These are phyloP conservation scores for Astatotilapia flaviijosephi DNA, from an alignment of 2,113 vertebrate species.

Conservation along the genomic window DNA sequence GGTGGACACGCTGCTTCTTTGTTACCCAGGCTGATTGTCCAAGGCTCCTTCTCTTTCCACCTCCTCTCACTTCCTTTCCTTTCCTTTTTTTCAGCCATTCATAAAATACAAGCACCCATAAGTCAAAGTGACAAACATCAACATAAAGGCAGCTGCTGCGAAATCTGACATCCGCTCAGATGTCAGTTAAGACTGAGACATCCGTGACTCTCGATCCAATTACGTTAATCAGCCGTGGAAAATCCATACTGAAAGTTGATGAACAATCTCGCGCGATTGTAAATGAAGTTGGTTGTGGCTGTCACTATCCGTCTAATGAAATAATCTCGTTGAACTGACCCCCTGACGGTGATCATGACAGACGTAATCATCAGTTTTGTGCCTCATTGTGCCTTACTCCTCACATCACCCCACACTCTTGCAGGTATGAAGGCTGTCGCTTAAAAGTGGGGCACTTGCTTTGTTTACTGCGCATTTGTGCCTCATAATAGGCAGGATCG, in stretches of 20 bases:
- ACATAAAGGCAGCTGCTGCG: background rate
- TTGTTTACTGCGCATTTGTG: background rate
- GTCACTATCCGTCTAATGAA: slow-evolving; percentile 58
- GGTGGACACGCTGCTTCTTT: slow-evolving; percentile 29
- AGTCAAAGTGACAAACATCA: background rate
- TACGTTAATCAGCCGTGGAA: slow-evolving; percentile 64
- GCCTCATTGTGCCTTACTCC: background rate
- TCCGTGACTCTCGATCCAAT: slow-evolving; percentile 60
- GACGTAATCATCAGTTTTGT: slow-evolving; percentile 33
- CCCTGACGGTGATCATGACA: slow-evolving; percentile 49
- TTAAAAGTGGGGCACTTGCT: background rate
- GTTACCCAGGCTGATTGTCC: background rate
- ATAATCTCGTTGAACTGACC: slow-evolving; percentile 62
- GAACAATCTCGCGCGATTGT: slow-evolving; percentile 57
- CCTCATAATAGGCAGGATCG: background rate
- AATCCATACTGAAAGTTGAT: slow-evolving; percentile 64
- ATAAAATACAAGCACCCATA: background rate
- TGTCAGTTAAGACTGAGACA: slow-evolving; percentile 43
- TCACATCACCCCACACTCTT: background rate
- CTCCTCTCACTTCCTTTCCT: background rate
- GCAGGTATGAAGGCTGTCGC: background rate
- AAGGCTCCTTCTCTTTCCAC: background rate
- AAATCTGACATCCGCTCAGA: slow-evolving; percentile 13
- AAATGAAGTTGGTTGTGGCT: slow-evolving; percentile 60
- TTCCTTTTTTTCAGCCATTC: background rate